phyloP scores from a whole-genome alignment of 1,140 invertebrate species.

The Neotoxoptera formosana region DNA sequence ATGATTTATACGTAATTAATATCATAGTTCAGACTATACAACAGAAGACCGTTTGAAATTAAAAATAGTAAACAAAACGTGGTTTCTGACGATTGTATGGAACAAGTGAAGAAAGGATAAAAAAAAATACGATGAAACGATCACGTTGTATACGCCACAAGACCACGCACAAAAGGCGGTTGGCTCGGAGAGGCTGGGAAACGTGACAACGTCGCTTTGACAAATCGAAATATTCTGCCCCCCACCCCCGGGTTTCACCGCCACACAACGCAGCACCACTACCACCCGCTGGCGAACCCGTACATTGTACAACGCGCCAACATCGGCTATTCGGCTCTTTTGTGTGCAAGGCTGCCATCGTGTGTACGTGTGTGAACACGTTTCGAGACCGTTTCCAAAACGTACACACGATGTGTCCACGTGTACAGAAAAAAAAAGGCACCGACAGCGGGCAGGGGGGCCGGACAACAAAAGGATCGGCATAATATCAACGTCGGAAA shows the following conservation, averaged over 20 bases:
- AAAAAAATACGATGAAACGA: not conserved
- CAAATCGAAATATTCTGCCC: constrained; percentile 46
- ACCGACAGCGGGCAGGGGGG: not conserved
- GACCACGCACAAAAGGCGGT: not conserved
- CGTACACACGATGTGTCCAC: not conserved
- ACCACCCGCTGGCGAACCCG: not conserved
- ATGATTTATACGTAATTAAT: too few species aligned
- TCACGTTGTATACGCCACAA: not conserved
- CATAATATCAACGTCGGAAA: not conserved
- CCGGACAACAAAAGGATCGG: not conserved
- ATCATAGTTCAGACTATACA: too few species aligned
- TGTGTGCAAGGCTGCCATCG: not conserved
- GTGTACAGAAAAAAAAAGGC: not conserved
- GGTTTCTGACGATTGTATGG: not conserved
- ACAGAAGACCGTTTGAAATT: too few species aligned
- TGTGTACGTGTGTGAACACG: not conserved
- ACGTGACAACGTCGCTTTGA: constrained; percentile 50
- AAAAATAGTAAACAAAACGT: too few species aligned
- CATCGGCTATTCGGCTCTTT: not conserved
- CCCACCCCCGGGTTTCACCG: not conserved
- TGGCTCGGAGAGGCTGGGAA: not conserved
- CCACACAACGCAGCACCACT: not conserved
- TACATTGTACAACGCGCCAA: not conserved
- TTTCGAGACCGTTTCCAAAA: not conserved
- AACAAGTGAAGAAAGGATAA: not conserved